Base-by-base conservation (phyloP, 1,140 invertebrate genomes). In the Drosophila mayri region DNA sequence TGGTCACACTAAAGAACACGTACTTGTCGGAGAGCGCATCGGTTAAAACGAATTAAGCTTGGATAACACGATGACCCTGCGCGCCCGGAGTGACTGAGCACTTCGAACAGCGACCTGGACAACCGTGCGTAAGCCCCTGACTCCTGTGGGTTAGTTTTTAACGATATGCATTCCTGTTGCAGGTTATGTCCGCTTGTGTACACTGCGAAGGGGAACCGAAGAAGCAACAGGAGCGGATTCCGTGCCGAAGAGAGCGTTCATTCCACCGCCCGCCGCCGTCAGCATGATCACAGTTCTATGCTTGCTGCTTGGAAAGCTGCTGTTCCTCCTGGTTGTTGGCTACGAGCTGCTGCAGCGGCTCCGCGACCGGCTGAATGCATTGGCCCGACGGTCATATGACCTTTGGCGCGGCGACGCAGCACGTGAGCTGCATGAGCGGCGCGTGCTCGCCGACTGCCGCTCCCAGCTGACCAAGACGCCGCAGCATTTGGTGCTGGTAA, bases 351-450 rank as follows among this genome's bases (percentile, higher is more conserved):
- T 87, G 25, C 59, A 66, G 44, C 80, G 22, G 18, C 25, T 90
- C 8, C 57, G 64, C 22, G 64, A 76, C 58, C 71, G 78, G 9
- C 46, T 92, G 12, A 71, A 91, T 72, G 81, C 90, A 43, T 46
- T 90, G 40, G 55, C 54, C 5, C 20, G 57, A n/a, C 64, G 76
- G 87, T 92, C 91, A 92, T 92, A 92, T 92, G 91, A 92, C 88
- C 76, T 68, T 30, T 83, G 74, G 68, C 74, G 80, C 28, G 63
- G 58, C 47, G 25, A 25, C 57, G 47, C 68, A 50, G 62, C 68
- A 73, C 76, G 81, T 78, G 76, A 85, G 57, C 63, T 60, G 14
- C 54, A 66, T 30, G 83, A 85, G 44, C 41, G 74, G 22, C 57
- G 71, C 35, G 64, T 73, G 43, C 67, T 85, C 12, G 63, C 77